Percentiles rank a stretch among this genome's conserved stretches.
phyloP scores from a whole-genome alignment of 2,113 vertebrate genomes.

The Perccottus glenii region DNA sequence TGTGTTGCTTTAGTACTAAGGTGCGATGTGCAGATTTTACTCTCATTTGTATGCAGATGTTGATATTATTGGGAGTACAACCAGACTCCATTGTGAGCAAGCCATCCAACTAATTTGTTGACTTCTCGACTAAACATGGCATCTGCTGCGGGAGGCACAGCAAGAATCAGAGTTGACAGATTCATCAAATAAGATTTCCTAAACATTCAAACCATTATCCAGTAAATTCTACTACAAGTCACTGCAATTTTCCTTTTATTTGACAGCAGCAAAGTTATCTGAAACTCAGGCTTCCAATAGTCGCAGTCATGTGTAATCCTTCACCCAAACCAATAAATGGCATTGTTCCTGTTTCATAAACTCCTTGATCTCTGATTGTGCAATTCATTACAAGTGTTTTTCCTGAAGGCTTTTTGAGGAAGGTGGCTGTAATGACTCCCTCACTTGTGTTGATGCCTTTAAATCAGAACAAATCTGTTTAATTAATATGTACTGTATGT shows the following conservation, averaged over 20 bases:
- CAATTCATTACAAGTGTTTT: not conserved
- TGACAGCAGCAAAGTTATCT: constrained; percentile 1
- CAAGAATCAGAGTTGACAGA: constrained; percentile 10
- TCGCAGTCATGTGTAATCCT: not conserved
- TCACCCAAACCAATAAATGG: not conserved
- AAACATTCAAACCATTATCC: not conserved
- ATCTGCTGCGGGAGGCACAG: constrained; percentile 6
- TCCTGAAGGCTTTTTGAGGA: not conserved
- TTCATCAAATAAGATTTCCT: constrained; percentile 19
- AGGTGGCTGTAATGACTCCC: not conserved
- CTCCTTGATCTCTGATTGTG: not conserved
- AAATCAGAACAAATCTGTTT: constrained; percentile 2
- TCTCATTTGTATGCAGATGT: constrained; percentile 1
- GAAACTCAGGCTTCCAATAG: not conserved
- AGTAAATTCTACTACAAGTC: constrained; percentile 30
- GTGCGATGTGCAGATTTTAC: not conserved
- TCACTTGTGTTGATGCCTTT: not conserved
- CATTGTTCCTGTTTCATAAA: not conserved
- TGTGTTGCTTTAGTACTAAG: not conserved
- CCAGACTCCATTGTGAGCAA: not conserved
- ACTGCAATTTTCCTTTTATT: constrained; percentile 2
- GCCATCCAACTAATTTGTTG: constrained; percentile 11
- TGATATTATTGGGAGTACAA: not conserved
- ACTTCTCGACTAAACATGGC: constrained; percentile 6
- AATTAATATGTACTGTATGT: too few species aligned